A percentile compares a stretch with the other conserved stretches of the same genome.
These are phyloP conservation scores for Ailurus styani DNA, from an alignment of 2,113 vertebrate species.

Conservation along the genomic window DNA sequence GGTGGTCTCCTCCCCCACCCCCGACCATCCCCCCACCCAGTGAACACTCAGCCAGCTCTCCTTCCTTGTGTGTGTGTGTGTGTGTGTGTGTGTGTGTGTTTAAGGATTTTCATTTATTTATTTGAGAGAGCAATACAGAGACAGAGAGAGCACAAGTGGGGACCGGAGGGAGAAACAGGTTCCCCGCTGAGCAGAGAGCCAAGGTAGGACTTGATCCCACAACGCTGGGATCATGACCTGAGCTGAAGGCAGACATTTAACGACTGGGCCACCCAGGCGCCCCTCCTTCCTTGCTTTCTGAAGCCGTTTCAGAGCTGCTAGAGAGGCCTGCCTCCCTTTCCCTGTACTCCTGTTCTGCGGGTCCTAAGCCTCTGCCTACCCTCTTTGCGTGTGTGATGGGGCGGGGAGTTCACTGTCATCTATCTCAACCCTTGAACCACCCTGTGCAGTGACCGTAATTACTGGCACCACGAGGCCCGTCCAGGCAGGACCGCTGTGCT, in stretches of 20 bases:
- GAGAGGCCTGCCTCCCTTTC: background rate
- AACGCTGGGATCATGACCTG: too few species aligned
- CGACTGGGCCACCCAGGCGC: too few species aligned
- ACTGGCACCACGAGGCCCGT: background rate
- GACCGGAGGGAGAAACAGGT: too few species aligned
- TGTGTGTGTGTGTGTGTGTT: too few species aligned
- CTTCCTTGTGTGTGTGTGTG: too few species aligned
- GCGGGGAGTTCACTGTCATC: background rate
- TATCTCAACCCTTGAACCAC: background rate
- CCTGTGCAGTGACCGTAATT: background rate
- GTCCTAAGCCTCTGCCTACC: background rate
- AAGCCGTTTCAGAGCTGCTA: background rate
- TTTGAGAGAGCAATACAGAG: too few species aligned
- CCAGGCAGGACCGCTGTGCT: background rate
- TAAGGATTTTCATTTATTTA: too few species aligned
- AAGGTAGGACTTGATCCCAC: too few species aligned
- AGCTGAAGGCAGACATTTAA: too few species aligned
- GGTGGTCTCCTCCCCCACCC: background rate
- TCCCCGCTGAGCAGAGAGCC: fast-evolving
- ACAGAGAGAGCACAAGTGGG: too few species aligned
- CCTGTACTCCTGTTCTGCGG: background rate
- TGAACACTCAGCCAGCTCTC: background rate
- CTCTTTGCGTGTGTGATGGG: background rate
- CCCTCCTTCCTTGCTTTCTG: background rate
- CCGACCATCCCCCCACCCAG: too few species aligned